Evolutionary conservation across 2,113 vertebrate species (phyloP).

Genomic region (Odontesthes bonariensis): DNA sequence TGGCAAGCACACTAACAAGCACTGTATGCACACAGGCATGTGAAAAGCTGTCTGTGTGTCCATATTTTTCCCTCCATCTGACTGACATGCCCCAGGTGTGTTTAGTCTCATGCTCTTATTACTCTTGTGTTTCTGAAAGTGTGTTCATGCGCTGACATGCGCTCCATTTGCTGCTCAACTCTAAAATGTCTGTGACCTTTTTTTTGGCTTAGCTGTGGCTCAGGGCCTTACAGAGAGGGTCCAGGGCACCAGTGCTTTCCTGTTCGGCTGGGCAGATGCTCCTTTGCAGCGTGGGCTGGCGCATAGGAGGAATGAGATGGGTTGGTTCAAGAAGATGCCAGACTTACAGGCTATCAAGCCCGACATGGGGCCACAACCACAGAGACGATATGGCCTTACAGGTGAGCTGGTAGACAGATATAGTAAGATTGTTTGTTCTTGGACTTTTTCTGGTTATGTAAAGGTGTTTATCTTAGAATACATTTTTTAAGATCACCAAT

Average conservation of each 20-base stretch:
- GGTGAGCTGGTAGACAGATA: slow-evolving; percentile 56
- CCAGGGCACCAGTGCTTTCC: slow-evolving; percentile 78
- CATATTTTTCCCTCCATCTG: not conserved
- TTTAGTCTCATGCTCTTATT: slow-evolving; percentile 22
- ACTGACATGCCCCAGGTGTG: slow-evolving; percentile 19
- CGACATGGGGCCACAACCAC: slow-evolving; percentile 75
- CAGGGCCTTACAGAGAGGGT: slow-evolving; percentile 72
- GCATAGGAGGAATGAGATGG: slow-evolving; percentile 83
- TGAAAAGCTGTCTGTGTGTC: slow-evolving; percentile 22
- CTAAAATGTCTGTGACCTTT: slow-evolving; percentile 2
- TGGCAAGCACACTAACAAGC: slow-evolving; percentile 27
- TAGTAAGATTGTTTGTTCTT: too few species aligned
- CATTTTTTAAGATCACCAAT: too few species aligned
- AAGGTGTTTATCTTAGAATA: too few species aligned
- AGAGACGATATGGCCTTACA: slow-evolving; percentile 77
- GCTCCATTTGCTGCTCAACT: slow-evolving; percentile 1
- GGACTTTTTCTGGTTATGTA: too few species aligned
- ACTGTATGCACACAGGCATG: slow-evolving; percentile 3
- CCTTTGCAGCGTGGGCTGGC: slow-evolving; percentile 76
- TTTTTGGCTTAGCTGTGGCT: slow-evolving; percentile 72
- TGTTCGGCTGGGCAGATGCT: slow-evolving; percentile 82
- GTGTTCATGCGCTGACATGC: not conserved
- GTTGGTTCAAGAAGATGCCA: slow-evolving; percentile 80
- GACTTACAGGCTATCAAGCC: slow-evolving; percentile 66
- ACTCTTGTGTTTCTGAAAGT: not conserved